Conservation (phyloP, 2,113 vertebrate genomes). For the Theristicus caerulescens region DNA sequence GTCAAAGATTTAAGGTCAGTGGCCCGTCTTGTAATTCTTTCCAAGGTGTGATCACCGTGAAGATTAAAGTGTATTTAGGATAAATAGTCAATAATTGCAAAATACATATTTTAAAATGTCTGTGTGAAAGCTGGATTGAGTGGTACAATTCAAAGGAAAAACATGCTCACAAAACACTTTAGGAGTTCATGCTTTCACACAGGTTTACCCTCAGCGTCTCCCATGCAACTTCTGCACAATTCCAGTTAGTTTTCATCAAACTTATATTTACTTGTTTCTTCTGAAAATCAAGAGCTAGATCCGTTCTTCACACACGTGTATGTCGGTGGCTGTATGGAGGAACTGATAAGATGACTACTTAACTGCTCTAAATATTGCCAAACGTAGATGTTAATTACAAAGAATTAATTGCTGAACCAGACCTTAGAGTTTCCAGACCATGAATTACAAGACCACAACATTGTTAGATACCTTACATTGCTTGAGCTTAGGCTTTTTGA, state of each 20-base stretch:
- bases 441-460: neutral
- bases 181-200: neutral
- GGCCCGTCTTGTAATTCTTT: neutral
- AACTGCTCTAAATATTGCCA: neutral
- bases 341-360: neutral
- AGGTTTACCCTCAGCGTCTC: neutral
- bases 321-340: neutral
- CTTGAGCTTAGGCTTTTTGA: neutral
- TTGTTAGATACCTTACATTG: neutral
- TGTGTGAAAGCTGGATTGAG: neutral
- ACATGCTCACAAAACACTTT: neutral
- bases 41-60: neutral
- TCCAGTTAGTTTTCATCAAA: neutral
- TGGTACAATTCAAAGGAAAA: neutral
- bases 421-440: neutral
- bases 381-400: neutral
- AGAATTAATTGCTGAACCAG: neutral
- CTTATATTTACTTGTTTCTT: neutral
- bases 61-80: neutral
- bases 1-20: neutral
- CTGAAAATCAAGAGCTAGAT: neutral
- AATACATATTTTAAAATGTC: neutral
- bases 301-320: accelerated
- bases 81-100: neutral
- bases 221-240: neutral